A percentile compares a stretch with the other conserved stretches of the same genome.
Conservation (phyloP, 2,113 vertebrate genomes). For the Oxyruncus cristatus region DNA sequence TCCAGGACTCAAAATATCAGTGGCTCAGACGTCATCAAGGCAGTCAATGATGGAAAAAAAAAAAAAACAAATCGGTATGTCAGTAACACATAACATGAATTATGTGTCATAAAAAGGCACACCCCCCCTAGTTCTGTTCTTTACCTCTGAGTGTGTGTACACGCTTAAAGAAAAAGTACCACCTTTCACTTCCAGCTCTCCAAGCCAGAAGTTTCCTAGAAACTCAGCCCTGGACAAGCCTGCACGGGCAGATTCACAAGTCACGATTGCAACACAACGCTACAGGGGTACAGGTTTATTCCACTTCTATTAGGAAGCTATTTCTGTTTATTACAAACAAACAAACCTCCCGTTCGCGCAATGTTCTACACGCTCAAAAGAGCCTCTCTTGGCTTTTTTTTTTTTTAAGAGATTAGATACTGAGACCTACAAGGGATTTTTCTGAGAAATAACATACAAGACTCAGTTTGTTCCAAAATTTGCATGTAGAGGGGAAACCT, state of each 20-base stretch:
- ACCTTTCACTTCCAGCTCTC: background rate
- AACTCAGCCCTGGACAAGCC: background rate
- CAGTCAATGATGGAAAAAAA: background rate
- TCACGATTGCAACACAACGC: background rate
- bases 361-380: background rate
- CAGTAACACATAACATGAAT: background rate
- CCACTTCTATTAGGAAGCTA: background rate
- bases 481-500: background rate
- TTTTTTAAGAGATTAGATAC: background rate
- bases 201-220: background rate
- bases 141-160: background rate
- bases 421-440: background rate
- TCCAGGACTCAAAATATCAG: background rate
- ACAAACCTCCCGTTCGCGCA: background rate
- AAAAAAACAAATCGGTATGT: background rate
- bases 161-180: background rate
- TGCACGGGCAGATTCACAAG: background rate
- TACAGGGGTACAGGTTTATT: background rate
- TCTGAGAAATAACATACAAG: background rate
- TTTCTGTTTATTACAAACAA: background rate
- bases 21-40: background rate
- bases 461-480: background rate
- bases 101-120: background rate
- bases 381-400: background rate
- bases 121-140: background rate